These are phyloP conservation scores for Malurus cyaneus DNA, from an alignment of 2,113 vertebrate species.

Conservation along the genomic window DNA sequence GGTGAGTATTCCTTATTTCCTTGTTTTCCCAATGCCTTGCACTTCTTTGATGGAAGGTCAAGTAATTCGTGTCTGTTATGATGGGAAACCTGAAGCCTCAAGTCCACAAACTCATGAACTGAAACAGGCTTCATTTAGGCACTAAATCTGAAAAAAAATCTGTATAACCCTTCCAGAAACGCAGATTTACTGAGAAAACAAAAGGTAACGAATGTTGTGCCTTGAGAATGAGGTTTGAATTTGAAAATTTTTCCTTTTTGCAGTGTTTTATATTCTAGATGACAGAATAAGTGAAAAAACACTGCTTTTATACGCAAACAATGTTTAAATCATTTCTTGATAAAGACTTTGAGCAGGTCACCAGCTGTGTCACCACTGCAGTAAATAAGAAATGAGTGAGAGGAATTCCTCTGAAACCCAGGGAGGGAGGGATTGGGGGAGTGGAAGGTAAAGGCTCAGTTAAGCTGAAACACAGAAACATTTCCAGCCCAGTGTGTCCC, in stretches of 20 bases:
- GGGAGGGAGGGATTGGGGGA: not conserved
- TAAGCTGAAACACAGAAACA: not conserved
- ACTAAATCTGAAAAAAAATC: not conserved
- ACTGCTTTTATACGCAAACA: not conserved
- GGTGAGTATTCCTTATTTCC: not conserved
- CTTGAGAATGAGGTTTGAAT: not conserved
- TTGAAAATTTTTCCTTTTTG: not conserved
- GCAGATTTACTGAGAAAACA: not conserved
- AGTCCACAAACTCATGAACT: not conserved
- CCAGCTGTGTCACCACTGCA: not conserved
- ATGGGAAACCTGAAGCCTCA: not conserved
- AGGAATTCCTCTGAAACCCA: not conserved
- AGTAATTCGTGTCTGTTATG: not conserved
- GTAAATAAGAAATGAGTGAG: not conserved
- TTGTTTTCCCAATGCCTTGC: not conserved
- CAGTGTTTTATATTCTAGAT: not conserved
- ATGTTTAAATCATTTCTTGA: not conserved
- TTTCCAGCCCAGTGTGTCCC: not conserved
- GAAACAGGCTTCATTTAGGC: not conserved
- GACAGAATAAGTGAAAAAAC: not conserved
- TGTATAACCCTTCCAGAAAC: not conserved
- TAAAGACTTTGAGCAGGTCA: not conserved
- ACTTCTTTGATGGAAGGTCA: not conserved
- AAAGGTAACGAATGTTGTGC: not conserved
- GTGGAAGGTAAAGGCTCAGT: not conserved